Evolutionary conservation across 2,888 invertebrate species (phyloP).

Genomic region (Trichopoda pennipes): DNA sequence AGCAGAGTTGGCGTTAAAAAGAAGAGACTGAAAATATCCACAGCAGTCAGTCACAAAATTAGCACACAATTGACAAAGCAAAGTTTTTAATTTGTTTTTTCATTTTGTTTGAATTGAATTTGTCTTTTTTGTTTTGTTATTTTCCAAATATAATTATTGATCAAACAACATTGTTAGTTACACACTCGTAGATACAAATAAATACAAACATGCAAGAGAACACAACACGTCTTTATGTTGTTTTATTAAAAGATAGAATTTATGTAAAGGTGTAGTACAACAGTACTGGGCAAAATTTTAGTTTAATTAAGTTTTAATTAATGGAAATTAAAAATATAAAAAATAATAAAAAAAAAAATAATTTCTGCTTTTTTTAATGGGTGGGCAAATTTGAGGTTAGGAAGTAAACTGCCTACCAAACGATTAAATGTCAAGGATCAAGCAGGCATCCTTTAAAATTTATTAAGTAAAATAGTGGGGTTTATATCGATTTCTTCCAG

Average conservation of each 20-base stretch:
- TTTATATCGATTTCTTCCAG: no score
- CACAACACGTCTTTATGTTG: slow-evolving; percentile 34
- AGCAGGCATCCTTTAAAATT: no score
- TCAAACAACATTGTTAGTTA: slow-evolving; percentile 61
- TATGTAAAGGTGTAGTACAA: slow-evolving; percentile 22
- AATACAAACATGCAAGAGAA: background rate
- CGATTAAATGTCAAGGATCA: no score
- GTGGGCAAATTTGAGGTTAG: no score
- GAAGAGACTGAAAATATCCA: slow-evolving; percentile 8
- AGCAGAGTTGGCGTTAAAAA: background rate
- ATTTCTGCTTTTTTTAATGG: no score
- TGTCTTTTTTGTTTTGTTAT: slow-evolving; percentile 20
- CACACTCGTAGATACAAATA: slow-evolving; percentile 14
- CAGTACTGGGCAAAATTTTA: no score
- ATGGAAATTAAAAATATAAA: no score
- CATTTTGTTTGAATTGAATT: slow-evolving; percentile 26
- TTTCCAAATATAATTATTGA: slow-evolving; percentile 60
- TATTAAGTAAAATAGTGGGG: no score
- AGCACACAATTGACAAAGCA: slow-evolving; percentile 54
- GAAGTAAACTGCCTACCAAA: no score
- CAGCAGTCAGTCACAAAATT: slow-evolving; percentile 25
- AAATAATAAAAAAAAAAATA: no score
- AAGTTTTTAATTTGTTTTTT: slow-evolving; percentile 5
- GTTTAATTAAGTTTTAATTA: no score
- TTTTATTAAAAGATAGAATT: slow-evolving; percentile 13